Conservation (phyloP, 1,140 invertebrate species). For the Bombus haemorrhoidalis region DNA sequence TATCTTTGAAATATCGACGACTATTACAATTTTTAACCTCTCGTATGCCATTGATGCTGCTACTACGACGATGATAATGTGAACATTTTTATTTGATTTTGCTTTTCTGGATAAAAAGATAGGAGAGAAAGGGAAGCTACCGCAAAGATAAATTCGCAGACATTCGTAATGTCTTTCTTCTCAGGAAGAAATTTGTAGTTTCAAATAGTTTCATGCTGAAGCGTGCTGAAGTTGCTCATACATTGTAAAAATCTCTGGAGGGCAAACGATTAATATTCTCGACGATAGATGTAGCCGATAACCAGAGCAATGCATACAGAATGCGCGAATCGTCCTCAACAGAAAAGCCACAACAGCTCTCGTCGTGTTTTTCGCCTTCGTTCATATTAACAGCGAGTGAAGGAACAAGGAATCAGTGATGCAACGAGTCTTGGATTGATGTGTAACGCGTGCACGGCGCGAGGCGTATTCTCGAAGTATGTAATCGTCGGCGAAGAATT, state of each 20-base stretch:
- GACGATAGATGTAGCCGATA: background rate
- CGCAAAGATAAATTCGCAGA: background rate
- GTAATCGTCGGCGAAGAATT: constrained; percentile 38
- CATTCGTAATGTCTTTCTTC: background rate
- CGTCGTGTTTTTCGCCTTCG: background rate
- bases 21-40: no score
- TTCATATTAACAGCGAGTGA: background rate
- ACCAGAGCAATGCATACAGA: background rate
- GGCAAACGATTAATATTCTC: background rate
- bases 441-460: constrained; percentile 25
- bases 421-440: constrained; percentile 33
- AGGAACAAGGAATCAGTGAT: constrained; percentile 2
- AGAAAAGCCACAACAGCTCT: background rate
- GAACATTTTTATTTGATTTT: no score
- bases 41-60: no score
- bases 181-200: background rate
- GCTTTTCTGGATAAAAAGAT: no score
- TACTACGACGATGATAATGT: no score
- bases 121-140: no score
- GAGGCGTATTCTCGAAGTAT: constrained; percentile 37
- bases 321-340: background rate
- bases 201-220: background rate
- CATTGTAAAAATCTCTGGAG: background rate
- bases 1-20: no score
- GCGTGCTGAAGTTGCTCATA: background rate